Conservation (phyloP, 2,797 vertebrate genomes). For the Spinus olivaceus region DNA sequence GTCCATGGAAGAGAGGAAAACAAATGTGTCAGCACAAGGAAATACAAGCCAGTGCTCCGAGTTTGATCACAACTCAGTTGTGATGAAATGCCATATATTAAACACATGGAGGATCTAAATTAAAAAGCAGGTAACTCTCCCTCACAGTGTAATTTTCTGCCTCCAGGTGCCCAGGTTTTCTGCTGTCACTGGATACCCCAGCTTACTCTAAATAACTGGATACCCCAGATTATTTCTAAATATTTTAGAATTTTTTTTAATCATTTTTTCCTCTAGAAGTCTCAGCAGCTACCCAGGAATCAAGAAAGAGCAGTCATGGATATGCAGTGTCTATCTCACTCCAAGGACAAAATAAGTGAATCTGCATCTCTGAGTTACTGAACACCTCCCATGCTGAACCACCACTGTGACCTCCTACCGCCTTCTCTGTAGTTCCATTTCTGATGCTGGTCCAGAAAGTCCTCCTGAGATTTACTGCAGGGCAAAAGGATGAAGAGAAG, state of each 20-base stretch:
- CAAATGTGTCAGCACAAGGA: not conserved
- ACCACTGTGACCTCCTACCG: constrained; percentile 40
- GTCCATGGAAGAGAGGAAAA: not conserved
- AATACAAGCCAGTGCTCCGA: not conserved
- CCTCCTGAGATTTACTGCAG: constrained; percentile 32
- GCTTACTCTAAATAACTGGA: not conserved
- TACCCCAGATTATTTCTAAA: not conserved
- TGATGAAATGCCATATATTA: not conserved
- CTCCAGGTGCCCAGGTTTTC: not conserved
- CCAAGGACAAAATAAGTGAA: not conserved
- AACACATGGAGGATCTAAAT: not conserved
- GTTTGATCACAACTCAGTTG: not conserved
- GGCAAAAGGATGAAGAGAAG: constrained; percentile 44
- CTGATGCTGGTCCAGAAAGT: constrained; percentile 40
- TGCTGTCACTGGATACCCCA: not conserved
- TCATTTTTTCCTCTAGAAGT: not conserved
- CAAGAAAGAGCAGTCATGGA: not conserved
- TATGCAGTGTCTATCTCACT: not conserved
- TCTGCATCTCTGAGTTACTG: not conserved
- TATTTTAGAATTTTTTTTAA: no score
- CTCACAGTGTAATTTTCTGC: not conserved
- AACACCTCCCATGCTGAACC: not conserved
- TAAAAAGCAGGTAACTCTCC: not conserved
- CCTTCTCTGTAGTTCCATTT: constrained; percentile 75
- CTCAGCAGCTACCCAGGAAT: not conserved